phyloP scores from a whole-genome alignment of 37 sponge, comb jelly and placozoan species.

The Ianthella basta region DNA sequence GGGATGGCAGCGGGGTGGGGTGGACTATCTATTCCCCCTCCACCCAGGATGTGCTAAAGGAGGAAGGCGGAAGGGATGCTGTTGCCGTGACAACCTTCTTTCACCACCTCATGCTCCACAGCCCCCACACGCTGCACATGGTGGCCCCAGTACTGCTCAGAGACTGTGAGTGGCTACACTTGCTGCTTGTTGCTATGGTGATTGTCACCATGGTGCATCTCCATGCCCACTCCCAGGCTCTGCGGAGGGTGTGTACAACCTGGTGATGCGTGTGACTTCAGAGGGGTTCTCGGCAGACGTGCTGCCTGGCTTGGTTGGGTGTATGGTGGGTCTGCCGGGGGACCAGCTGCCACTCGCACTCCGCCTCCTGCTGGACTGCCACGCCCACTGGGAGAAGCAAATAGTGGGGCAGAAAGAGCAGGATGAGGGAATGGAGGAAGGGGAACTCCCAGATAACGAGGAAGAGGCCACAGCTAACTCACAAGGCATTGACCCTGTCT shows the following conservation, averaged over 20 bases:
- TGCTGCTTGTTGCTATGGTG: not conserved
- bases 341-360: not conserved
- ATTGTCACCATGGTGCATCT: not conserved
- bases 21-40: too few species aligned
- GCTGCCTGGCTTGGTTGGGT: not conserved
- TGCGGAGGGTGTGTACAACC: not conserved
- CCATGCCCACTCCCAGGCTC: not conserved
- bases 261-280: not conserved
- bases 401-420: not conserved
- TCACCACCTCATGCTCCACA: not conserved
- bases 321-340: not conserved
- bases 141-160: not conserved
- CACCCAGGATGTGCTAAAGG: too few species aligned
- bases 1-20: too few species aligned
- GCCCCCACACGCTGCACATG: not conserved
- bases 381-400: slow-evolving; percentile 17
- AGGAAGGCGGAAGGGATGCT: not conserved
- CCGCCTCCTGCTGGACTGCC: slow-evolving; percentile 19
- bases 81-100: not conserved
- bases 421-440: slow-evolving; percentile 34
- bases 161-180: not conserved
- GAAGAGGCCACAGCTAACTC: not conserved
- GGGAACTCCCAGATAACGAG: slow-evolving; percentile 14
- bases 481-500: not conserved
- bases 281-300: not conserved